Evolutionary conservation across 2,888 invertebrate species (phyloP).

Genomic region (Carpatolechia fugitivella): DNA sequence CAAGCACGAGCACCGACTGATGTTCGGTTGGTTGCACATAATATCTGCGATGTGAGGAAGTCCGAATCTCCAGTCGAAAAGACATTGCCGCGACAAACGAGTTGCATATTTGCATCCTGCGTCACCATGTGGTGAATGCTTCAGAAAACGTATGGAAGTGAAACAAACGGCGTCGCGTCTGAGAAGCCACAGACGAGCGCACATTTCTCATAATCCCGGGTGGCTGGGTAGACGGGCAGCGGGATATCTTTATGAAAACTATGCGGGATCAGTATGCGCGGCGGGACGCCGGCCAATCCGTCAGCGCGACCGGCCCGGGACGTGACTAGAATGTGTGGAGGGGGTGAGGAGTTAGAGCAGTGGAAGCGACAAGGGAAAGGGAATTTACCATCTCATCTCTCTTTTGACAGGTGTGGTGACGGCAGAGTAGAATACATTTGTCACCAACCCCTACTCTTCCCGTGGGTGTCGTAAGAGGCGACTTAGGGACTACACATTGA

Average conservation of each 20-base stretch:
- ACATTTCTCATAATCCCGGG: slow-evolving; percentile 58
- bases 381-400: neutral
- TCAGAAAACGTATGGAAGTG: slow-evolving; percentile 9
- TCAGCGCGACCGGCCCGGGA: slow-evolving; percentile 44
- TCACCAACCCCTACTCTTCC: no score
- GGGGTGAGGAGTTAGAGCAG: neutral
- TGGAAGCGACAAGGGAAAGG: neutral
- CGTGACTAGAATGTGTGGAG: slow-evolving; percentile 41
- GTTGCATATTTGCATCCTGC: no score
- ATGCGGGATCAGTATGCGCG: slow-evolving; percentile 54
- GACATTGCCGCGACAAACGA: no score
- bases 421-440: no score
- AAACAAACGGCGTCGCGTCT: slow-evolving; percentile 17
- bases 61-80: no score
- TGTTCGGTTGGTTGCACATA: no score
- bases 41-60: no score
- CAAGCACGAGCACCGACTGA: no score
- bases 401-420: no score
- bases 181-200: slow-evolving; percentile 19
- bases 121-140: no score
- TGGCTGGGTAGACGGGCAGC: slow-evolving; percentile 10
- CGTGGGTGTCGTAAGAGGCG: no score
- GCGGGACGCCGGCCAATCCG: slow-evolving; percentile 49
- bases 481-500: no score
- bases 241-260: slow-evolving; percentile 60